phyloP scores from a whole-genome alignment of 1,140 invertebrate species.

The Mylabris phalerata region DNA sequence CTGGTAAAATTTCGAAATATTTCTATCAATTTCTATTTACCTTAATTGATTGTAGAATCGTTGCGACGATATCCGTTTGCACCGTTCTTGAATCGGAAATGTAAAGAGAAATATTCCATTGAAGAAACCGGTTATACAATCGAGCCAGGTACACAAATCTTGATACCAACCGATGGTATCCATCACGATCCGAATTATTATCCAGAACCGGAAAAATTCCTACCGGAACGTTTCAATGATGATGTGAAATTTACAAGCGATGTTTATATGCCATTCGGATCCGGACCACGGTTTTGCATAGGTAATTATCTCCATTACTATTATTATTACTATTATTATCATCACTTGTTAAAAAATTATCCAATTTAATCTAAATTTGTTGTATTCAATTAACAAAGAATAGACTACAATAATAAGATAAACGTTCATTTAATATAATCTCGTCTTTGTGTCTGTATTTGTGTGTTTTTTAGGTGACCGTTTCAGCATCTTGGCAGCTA shows the following conservation, averaged over 20 bases:
- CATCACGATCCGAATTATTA: conserved; percentile 48
- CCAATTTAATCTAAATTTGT: too few relatives aligned
- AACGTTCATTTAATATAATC: too few relatives aligned
- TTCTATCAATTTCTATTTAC: conserved; percentile 3
- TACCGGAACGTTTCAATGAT: conserved; percentile 56
- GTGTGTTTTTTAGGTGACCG: background rate
- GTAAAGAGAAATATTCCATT: conserved; percentile 39
- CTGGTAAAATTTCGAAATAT: conserved; percentile 25
- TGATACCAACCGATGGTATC: conserved; percentile 36
- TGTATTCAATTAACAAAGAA: too few relatives aligned
- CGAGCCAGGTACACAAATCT: conserved; percentile 29
- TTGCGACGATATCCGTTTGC: conserved; percentile 21
- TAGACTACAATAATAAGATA: too few relatives aligned
- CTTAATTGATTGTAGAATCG: conserved; percentile 16
- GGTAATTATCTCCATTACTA: conserved; percentile 34
- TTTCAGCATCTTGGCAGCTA: background rate
- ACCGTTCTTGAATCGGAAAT: conserved; percentile 34
- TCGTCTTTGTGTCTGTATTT: background rate
- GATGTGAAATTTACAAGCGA: conserved; percentile 32
- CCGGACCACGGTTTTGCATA: conserved; percentile 55
- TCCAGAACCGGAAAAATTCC: conserved; percentile 54
- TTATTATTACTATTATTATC: too few relatives aligned
- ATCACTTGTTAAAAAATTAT: too few relatives aligned
- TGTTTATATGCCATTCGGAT: conserved; percentile 52
- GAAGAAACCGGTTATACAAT: conserved; percentile 26